Conservation (phyloP, 1,140 invertebrate genomes). For the Fopius arisanus region DNA sequence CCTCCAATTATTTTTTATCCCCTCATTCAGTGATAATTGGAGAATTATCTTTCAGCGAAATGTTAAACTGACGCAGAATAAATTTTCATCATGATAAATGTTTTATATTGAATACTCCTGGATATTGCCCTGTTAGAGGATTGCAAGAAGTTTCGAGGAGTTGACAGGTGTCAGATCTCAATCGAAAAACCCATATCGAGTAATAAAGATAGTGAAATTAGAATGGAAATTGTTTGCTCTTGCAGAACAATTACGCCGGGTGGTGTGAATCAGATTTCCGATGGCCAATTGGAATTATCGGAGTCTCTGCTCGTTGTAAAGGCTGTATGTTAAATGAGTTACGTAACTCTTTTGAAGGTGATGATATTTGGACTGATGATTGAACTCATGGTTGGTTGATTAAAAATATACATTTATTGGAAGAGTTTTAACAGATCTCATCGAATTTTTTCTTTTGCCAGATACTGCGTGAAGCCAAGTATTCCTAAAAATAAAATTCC, state of each 20-base stretch:
- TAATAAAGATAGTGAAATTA: neutral
- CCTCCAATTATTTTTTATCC: too few species aligned
- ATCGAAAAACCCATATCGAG: neutral
- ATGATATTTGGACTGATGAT: neutral
- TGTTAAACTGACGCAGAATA: too few species aligned
- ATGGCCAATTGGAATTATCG: neutral
- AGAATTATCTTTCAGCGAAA: too few species aligned
- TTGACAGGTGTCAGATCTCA: neutral
- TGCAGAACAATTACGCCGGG: neutral
- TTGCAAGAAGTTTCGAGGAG: too few species aligned
- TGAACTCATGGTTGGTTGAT: neutral
- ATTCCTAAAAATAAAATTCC: slow-evolving; percentile 41
- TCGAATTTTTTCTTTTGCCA: slow-evolving; percentile 34
- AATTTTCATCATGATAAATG: too few species aligned
- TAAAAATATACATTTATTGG: neutral
- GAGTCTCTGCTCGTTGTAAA: neutral
- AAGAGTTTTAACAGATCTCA: neutral
- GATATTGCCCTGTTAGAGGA: too few species aligned
- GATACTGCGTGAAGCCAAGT: slow-evolving; percentile 43
- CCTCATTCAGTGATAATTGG: too few species aligned
- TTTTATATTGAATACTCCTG: too few species aligned
- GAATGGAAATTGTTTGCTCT: neutral
- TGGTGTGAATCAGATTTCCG: neutral
- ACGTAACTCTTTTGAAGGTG: neutral
- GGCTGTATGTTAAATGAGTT: neutral